Conservation (phyloP, 2,797 vertebrate genomes). For the Cheirogaleus major region DNA sequence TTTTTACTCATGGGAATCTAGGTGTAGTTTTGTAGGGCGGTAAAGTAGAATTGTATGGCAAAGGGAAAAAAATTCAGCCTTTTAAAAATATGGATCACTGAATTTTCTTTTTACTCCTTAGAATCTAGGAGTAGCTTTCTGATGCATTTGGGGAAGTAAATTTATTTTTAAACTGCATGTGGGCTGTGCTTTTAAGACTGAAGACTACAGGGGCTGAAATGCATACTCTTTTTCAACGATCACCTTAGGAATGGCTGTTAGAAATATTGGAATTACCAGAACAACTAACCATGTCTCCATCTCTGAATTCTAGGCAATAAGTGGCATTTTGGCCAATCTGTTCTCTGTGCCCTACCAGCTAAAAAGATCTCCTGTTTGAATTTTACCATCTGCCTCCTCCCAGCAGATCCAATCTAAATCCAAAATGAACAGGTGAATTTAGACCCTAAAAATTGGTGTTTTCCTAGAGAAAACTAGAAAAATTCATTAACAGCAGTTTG, state of each 20-base stretch:
- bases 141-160: not conserved
- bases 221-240: not conserved
- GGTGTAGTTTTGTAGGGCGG: not conserved
- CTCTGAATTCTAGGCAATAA: not conserved
- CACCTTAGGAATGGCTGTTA: not conserved
- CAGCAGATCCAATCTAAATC: constrained; percentile 5
- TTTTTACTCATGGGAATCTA: not conserved
- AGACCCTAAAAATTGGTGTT: not conserved
- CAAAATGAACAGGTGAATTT: constrained; percentile 42
- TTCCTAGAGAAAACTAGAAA: not conserved
- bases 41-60: not conserved
- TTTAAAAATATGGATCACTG: not conserved
- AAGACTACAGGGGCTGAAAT: not conserved
- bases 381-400: constrained; percentile 25
- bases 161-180: not conserved
- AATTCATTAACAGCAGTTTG: constrained; percentile 14
- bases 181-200: not conserved
- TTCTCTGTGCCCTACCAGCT: not conserved
- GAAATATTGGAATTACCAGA: not conserved
- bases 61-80: not conserved
- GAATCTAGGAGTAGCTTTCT: not conserved
- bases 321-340: not conserved
- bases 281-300: not conserved
- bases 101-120: not conserved
- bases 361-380: constrained; percentile 24